These are phyloP conservation scores for Pristionchus japonicus DNA, from an alignment of 2,888 invertebrate genomes.

Conservation along the genomic window DNA sequence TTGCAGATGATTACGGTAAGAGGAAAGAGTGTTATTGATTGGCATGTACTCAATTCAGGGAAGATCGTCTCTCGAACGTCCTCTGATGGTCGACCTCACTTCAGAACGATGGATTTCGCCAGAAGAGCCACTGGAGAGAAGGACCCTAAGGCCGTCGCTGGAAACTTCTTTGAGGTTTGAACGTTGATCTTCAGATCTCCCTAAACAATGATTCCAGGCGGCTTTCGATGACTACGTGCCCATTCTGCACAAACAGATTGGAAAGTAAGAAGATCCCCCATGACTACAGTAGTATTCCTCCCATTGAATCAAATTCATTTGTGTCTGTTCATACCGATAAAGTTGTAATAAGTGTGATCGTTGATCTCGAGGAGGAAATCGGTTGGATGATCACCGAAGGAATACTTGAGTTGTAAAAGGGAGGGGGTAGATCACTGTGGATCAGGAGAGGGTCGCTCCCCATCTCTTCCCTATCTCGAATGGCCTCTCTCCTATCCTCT, in stretches of 20 bases:
- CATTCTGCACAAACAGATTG: slow-evolving; percentile 83
- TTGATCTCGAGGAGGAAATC: not conserved
- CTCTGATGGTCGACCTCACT: slow-evolving; percentile 77
- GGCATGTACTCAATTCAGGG: not conserved
- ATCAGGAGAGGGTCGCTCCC: not conserved
- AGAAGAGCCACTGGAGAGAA: slow-evolving; percentile 83
- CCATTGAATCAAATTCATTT: not conserved
- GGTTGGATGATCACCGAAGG: not conserved
- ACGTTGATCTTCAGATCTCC: not conserved
- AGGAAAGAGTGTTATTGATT: not conserved
- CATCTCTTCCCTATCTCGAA: not conserved
- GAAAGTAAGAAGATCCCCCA: not conserved
- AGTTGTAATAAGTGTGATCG: not conserved
- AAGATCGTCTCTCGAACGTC: not conserved
- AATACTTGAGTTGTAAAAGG: not conserved
- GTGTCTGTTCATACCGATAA: not conserved
- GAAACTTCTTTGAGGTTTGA: slow-evolving; percentile 83
- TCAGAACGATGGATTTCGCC: slow-evolving; percentile 84
- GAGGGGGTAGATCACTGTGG: not conserved
- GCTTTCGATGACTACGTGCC: slow-evolving; percentile 91
- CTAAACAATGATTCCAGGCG: slow-evolving; percentile 79
- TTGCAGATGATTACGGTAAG: slow-evolving; percentile 41
- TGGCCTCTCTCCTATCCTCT: slow-evolving; percentile 41
- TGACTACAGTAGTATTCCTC: not conserved
- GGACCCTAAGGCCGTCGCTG: slow-evolving; percentile 83